Evolutionary conservation across 2,113 vertebrate species (phyloP).

Genomic region (Passer montanus): DNA sequence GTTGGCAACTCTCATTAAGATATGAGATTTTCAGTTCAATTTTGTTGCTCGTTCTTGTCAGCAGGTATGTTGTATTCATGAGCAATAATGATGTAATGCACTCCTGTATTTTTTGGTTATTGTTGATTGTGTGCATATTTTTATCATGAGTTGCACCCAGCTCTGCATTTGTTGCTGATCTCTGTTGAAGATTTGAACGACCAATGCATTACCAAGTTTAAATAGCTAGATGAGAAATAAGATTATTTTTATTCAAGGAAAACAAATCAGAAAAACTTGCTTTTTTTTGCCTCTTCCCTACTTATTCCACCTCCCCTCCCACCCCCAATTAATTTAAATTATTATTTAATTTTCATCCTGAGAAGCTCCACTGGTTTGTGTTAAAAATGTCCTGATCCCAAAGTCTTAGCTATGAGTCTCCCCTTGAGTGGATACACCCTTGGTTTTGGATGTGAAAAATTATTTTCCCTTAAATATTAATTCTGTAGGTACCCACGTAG

Average conservation of each 20-base stretch:
- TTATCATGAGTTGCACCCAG: neutral
- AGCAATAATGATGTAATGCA: neutral
- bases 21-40: neutral
- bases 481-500: neutral
- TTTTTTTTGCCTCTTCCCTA: neutral
- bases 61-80: neutral
- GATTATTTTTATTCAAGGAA: neutral
- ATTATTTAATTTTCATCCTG: neutral
- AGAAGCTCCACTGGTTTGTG: neutral
- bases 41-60: neutral
- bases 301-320: accelerated
- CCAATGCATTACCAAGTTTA: neutral
- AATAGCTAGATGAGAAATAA: neutral
- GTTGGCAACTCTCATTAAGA: neutral
- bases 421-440: neutral
- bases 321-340: neutral
- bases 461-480: neutral
- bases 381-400: neutral
- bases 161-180: neutral
- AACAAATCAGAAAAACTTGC: neutral
- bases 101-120: neutral
- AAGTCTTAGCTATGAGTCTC: neutral
- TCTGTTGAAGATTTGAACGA: neutral
- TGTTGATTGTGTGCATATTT: neutral
- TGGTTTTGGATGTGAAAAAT: neutral